Evolutionary conservation across 2,113 vertebrate species (phyloP).

Genomic region (Trematomus loennbergii): DNA sequence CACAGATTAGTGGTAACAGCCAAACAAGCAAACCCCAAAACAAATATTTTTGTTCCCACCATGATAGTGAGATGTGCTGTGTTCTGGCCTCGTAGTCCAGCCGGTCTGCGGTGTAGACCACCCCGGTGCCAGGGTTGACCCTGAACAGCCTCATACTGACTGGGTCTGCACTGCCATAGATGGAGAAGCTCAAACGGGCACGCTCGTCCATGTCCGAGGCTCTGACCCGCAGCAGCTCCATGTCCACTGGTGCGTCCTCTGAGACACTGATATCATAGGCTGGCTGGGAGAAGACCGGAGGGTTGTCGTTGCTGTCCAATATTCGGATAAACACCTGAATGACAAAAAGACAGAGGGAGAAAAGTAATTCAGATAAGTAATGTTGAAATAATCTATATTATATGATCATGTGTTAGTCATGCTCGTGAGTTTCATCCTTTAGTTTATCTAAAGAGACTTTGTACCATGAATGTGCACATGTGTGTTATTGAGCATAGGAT

Average conservation of each 20-base stretch:
- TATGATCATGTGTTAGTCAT: too few species aligned
- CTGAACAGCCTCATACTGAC: slow-evolving; percentile 93
- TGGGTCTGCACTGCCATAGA: slow-evolving; percentile 94
- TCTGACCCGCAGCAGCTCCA: slow-evolving; percentile 90
- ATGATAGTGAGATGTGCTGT: slow-evolving; percentile 95
- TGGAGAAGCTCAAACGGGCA: slow-evolving; percentile 91
- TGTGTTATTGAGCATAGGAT: too few species aligned
- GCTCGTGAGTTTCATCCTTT: too few species aligned
- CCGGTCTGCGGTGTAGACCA: slow-evolving; percentile 90
- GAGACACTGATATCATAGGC: slow-evolving; percentile 91
- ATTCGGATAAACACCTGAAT: slow-evolving; percentile 92
- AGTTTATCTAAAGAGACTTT: too few species aligned
- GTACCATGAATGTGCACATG: too few species aligned
- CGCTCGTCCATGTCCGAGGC: slow-evolving; percentile 93
- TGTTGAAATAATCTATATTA: too few species aligned
- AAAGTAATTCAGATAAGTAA: slow-evolving; percentile 1
- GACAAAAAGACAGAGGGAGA: slow-evolving; percentile 3
- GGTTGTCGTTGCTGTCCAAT: slow-evolving; percentile 97
- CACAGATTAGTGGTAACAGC: neutral
- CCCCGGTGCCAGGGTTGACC: slow-evolving; percentile 90
- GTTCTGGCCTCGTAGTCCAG: slow-evolving; percentile 93
- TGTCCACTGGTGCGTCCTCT: slow-evolving; percentile 90
- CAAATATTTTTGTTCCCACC: slow-evolving; percentile 82
- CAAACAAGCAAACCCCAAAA: neutral
- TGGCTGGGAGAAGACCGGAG: slow-evolving; percentile 92